Evolutionary conservation across 2,888 invertebrate genomes (phyloP), one percentile per base, ranked within the genome.

Genomic region (Heteropelma amictum): DNA sequence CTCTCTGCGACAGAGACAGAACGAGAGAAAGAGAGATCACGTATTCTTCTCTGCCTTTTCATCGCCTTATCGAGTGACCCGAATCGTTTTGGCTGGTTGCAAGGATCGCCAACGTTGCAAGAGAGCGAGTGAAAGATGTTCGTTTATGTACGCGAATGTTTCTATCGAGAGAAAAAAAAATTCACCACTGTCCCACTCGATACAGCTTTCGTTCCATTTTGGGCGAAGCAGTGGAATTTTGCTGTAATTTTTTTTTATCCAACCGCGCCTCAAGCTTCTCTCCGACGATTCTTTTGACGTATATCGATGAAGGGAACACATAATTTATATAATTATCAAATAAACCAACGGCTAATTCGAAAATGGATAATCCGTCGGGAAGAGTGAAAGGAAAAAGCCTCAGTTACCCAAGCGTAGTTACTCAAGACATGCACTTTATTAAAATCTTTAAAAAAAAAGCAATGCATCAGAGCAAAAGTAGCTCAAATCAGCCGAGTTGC

Each of bases 1-100:
- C 64, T 65, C 33, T 17, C 7, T 42, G 26, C 19, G 21, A 14
- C 51, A 53, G n/a, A 19, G 33, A 53, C 14, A 47, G 12, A 28
- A 51, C 14, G 28, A 35, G 28, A 56, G 8, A 33, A 23, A 54
- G 35, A 33, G 7, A 21, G n/a, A 63, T 19, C 28, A 26, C n/a
- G n/a, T n/a, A n/a, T n/a, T 35, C 56, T 47, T 56, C 45, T 54
- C 42, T 21, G 14, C 51, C 17, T 61, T 49, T 33, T 61, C 61
- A 28, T 67, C 56, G 61, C 75, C 67, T 75, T 75, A 75, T 75
- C 75, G 71, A 75, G 71, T 71, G 75, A 71, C 75, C 75, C 65
- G 71, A 75, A 75, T 75, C 67, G 49, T 56, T 67, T n/a, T 42
- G 40, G 33, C 21, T 35, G 35, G 70, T 42, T 54, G 70, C 60